Evolutionary conservation across 2,888 invertebrate species (phyloP), one percentile per base, ranked within the genome.

Genomic region (Diadromus collaris): DNA sequence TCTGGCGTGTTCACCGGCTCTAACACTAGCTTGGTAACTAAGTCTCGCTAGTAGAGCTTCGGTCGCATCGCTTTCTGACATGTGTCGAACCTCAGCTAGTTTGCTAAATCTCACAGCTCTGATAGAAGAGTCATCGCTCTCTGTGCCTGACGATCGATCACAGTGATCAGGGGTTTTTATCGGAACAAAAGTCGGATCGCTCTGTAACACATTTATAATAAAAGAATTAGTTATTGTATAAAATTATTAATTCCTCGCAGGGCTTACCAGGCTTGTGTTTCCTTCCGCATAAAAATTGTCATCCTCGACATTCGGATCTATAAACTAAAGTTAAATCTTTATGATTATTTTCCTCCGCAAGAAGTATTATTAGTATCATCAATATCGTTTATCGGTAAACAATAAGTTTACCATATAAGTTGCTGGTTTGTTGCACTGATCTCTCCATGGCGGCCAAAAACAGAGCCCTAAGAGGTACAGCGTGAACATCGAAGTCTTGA

Each of bases 401-500:
- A 38, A 70, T 10, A 34, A 34, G 41, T 27, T 34, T 92, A 96
- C 96, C 90, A 95, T 94, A 88, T 97, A 97, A 86, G 95, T 95
- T 81, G 92, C 92, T 85, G 92, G 92, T 86, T 94, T 93, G 78
- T 94, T 94, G 90, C 97, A 98, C 81, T 96, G 95, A 85, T 97
- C 96, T 91, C 96, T 94, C 95, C 98, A 97, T 6, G 98, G 96
- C 81, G 96, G 95, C 93, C 97, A 96, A 85, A 98, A 95, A 84
- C 97, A 94, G 87, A 98, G 95, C 56, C 98, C 96, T 86, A 97
- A 91, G 83, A 99, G 93, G 91, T 99, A 99, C 81, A 99, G 92
- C 77, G 97, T 95, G 87, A 99, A 97, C 94, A 99, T 94, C 46
- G 97, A 97, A 76, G 98, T 98, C 91, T 98, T 98, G 79, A 98